Conservation (phyloP, 2,113 vertebrate genomes). For the Zosterops japonicus region DNA sequence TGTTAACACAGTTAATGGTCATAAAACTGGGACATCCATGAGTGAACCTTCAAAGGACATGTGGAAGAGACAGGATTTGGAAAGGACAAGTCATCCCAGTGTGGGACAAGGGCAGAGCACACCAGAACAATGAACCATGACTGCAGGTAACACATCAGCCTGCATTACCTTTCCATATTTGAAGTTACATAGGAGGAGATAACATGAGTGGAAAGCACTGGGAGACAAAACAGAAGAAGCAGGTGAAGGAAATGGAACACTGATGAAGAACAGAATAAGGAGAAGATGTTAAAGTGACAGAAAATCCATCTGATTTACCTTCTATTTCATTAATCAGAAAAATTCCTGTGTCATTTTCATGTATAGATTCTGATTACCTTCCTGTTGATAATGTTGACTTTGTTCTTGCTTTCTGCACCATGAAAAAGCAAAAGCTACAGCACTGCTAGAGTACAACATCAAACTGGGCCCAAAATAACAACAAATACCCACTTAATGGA, state of each 20-base stretch:
- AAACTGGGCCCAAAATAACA: not conserved
- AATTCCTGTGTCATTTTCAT: not conserved
- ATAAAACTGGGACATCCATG: not conserved
- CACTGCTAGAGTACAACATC: not conserved
- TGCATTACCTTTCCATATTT: not conserved
- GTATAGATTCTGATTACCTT: not conserved
- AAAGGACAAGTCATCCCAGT: not conserved
- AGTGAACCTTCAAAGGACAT: not conserved
- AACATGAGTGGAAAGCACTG: not conserved
- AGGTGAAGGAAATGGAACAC: not conserved
- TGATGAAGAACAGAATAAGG: not conserved
- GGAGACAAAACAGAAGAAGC: not conserved
- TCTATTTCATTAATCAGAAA: not conserved
- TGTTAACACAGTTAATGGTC: not conserved
- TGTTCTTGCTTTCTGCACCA: not conserved
- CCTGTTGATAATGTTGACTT: not conserved
- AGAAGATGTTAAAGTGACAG: not conserved
- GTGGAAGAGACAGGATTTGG: not conserved
- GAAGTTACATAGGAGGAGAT: not conserved
- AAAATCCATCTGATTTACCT: not conserved
- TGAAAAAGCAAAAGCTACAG: not conserved
- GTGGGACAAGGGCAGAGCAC: not conserved
- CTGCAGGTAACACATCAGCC: accelerated
- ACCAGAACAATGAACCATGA: not conserved
- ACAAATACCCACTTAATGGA: not conserved